Evolutionary conservation across 2,888 invertebrate species (phyloP).

Genomic region (Pachycephus smyrnensis): DNA sequence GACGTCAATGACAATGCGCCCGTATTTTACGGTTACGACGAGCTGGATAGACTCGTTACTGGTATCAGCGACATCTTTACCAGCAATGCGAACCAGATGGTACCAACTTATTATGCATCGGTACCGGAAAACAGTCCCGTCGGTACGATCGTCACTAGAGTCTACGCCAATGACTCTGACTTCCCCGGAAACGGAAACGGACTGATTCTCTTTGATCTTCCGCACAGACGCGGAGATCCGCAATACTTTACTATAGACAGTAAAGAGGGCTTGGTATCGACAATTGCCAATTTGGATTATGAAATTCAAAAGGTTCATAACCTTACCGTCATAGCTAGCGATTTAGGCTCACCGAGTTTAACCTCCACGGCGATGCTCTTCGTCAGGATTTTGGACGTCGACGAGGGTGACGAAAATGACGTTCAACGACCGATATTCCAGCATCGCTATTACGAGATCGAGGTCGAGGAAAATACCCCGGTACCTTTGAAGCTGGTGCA

Average conservation of each 20-base stretch:
- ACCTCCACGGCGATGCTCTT: slow-evolving; percentile 82
- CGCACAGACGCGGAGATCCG: slow-evolving; percentile 70
- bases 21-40: slow-evolving; percentile 82
- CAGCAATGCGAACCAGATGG: slow-evolving; percentile 26
- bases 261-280: slow-evolving; percentile 85
- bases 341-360: slow-evolving; percentile 85
- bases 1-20: slow-evolving; percentile 90
- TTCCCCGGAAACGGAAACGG: slow-evolving; percentile 90
- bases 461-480: slow-evolving; percentile 84
- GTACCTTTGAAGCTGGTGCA: slow-evolving; percentile 82
- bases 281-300: slow-evolving; percentile 79
- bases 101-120: slow-evolving; percentile 83
- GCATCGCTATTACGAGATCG: slow-evolving; percentile 83
- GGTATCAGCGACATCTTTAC: slow-evolving; percentile 69
- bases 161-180: slow-evolving; percentile 88
- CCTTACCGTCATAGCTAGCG: slow-evolving; percentile 84
- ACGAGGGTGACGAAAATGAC: slow-evolving; percentile 70
- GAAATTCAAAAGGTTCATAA: slow-evolving; percentile 78
- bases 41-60: slow-evolving; percentile 69
- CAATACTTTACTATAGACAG: slow-evolving; percentile 83
- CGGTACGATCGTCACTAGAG: slow-evolving; percentile 79
- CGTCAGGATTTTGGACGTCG: slow-evolving; percentile 76
- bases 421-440: slow-evolving; percentile 69
- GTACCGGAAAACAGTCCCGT: slow-evolving; percentile 81
- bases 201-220: slow-evolving; percentile 81